These are phyloP conservation scores for Jaculus jaculus DNA, from an alignment of 2,113 vertebrate genomes.

Conservation along the genomic window DNA sequence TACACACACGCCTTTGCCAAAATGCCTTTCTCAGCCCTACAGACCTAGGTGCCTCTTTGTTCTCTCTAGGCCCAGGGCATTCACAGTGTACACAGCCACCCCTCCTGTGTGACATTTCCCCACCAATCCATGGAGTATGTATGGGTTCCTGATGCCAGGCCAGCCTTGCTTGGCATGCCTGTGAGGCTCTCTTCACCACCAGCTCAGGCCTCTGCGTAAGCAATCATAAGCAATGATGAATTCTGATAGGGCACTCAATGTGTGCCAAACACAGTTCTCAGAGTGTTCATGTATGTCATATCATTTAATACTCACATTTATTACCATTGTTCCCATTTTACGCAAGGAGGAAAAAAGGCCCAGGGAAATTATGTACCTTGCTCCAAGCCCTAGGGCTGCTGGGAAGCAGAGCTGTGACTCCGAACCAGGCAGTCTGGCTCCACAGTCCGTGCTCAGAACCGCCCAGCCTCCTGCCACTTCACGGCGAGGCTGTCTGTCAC, in stretches of 20 bases:
- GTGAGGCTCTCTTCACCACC: not conserved
- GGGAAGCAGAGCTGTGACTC: not conserved
- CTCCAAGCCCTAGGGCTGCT: not conserved
- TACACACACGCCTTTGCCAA: no score
- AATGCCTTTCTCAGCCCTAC: not conserved
- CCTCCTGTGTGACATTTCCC: not conserved
- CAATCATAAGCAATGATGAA: not conserved
- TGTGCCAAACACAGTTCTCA: not conserved
- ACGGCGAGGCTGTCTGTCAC: accelerated
- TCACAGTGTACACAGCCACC: not conserved
- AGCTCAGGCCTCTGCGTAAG: not conserved
- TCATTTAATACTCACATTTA: not conserved
- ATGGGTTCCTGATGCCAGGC: not conserved
- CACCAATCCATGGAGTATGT: no score
- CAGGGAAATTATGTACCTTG: not conserved
- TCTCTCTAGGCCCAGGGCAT: not conserved
- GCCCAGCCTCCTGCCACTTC: no score
- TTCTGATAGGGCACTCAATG: not conserved
- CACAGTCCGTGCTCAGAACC: not conserved
- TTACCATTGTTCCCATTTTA: not conserved
- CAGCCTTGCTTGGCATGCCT: not conserved
- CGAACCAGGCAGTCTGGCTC: not conserved
- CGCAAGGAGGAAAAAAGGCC: not conserved
- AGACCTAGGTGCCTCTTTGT: not conserved
- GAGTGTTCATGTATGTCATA: not conserved